Conservation (phyloP, 2,888 invertebrate genomes). For the Pardosa pseudoannulata region DNA sequence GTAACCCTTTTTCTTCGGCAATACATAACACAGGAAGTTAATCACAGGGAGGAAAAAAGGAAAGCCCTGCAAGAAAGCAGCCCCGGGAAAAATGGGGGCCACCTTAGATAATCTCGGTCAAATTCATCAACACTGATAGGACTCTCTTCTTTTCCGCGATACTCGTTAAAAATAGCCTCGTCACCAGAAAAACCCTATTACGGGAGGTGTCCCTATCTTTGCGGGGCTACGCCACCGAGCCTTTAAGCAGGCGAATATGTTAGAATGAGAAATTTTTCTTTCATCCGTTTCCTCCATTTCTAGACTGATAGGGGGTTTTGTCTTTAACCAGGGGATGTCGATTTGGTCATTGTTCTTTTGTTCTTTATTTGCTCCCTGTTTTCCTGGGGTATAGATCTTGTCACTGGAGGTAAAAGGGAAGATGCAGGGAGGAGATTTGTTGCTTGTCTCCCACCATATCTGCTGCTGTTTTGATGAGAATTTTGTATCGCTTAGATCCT, state of each 20-base stretch:
- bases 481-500: no score
- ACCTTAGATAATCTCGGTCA: conserved; percentile 68
- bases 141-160: conserved; percentile 21
- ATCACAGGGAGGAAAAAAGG: conserved; percentile 39
- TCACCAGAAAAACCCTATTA: conserved; percentile 68
- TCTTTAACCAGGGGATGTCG: conserved; percentile 64
- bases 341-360: conserved; percentile 64
- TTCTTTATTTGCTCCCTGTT: neutral
- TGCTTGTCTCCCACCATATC: neutral
- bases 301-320: conserved; percentile 66
- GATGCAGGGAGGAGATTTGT: neutral
- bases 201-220: conserved; percentile 64
- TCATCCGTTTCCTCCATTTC: conserved; percentile 36
- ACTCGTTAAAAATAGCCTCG: conserved; percentile 66
- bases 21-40: conserved; percentile 65
- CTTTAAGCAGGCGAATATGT: conserved; percentile 69
- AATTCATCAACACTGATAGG: conserved; percentile 70
- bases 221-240: conserved; percentile 62
- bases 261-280: conserved; percentile 69
- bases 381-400: conserved; percentile 5
- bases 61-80: neutral
- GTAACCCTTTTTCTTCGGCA: conserved; percentile 18
- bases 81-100: conserved; percentile 48
- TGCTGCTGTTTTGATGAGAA: neutral
- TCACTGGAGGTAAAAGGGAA: neutral